Evolutionary conservation across 2,113 vertebrate species (phyloP).

Genomic region (Menidia beryllina): DNA sequence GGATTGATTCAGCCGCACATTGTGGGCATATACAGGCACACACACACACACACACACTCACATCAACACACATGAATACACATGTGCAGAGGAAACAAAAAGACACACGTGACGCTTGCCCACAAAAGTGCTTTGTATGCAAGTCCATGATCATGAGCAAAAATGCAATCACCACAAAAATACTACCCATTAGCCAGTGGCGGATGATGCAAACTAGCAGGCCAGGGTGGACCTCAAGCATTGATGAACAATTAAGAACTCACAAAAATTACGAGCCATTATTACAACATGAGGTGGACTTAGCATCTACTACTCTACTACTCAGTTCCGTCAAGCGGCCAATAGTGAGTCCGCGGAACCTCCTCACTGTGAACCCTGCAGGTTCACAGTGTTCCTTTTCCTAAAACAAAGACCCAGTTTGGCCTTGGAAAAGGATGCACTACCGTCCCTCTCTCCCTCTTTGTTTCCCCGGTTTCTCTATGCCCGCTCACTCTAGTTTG

Average conservation of each 20-base stretch:
- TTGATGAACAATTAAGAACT: constrained; percentile 22
- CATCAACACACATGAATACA: constrained; percentile 9
- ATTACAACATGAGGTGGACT: constrained; percentile 21
- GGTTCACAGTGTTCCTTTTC: constrained; percentile 77
- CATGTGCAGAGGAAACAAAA: neutral
- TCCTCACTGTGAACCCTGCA: constrained; percentile 53
- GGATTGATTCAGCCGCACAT: constrained; percentile 74
- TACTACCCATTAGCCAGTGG: constrained; percentile 24
- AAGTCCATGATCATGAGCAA: constrained; percentile 28
- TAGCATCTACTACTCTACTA: constrained; percentile 10
- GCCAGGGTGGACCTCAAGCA: constrained; percentile 6
- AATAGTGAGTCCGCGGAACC: constrained; percentile 40
- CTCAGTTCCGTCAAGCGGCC: constrained; percentile 33
- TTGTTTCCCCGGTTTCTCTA: constrained; percentile 23
- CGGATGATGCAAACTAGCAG: neutral
- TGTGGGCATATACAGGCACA: constrained; percentile 32
- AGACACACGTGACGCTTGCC: constrained; percentile 18
- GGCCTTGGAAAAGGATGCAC: constrained; percentile 68
- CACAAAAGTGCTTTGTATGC: constrained; percentile 9
- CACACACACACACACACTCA: constrained; percentile 6
- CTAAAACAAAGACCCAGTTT: constrained; percentile 76
- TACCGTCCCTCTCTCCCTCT: constrained; percentile 49
- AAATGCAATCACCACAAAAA: constrained; percentile 30
- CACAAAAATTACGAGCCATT: constrained; percentile 6
- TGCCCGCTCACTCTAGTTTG: constrained; percentile 37